Percentiles rank a stretch among this genome's conserved stretches.
These are phyloP conservation scores for Heliconius nattereri DNA, from an alignment of 1,140 invertebrate species.

Conservation along the genomic window DNA sequence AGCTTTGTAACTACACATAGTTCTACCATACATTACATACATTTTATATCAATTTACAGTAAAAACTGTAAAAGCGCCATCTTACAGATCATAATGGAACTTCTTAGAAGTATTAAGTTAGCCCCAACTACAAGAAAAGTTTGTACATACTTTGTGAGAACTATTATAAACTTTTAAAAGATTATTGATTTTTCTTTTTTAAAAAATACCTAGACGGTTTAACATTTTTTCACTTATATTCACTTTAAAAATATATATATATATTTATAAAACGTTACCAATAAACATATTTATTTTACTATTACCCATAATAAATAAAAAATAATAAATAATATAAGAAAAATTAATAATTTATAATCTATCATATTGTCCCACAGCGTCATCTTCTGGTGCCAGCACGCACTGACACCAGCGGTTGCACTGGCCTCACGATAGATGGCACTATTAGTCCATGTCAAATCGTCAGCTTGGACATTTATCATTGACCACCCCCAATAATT, in stretches of 20 bases:
- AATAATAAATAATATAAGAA: not conserved
- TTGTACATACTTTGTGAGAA: not conserved
- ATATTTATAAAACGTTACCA: too few relatives aligned
- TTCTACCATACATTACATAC: not conserved
- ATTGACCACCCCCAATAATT: constrained; percentile 67
- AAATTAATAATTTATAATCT: not conserved
- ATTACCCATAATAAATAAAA: not conserved
- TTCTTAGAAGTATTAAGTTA: constrained; percentile 11
- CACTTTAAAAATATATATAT: too few relatives aligned
- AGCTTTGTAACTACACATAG: too few relatives aligned
- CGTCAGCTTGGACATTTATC: constrained; percentile 72
- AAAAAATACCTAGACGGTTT: too few relatives aligned
- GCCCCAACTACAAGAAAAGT: not conserved
- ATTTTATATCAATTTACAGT: not conserved
- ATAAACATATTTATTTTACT: not conserved
- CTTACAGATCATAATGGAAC: constrained; percentile 36
- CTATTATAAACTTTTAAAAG: not conserved
- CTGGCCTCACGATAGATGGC: constrained; percentile 70
- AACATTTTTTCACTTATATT: too few relatives aligned
- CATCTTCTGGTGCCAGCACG: constrained; percentile 50
- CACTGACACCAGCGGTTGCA: constrained; percentile 56
- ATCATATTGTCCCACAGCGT: constrained; percentile 26
- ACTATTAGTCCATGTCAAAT: constrained; percentile 69
- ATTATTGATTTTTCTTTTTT: too few relatives aligned
- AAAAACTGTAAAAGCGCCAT: constrained; percentile 40